Percentiles rank a stretch among this genome's conserved stretches.
Evolutionary conservation across 1,140 invertebrate species (phyloP).

Genomic region (Chironomus tepperi): DNA sequence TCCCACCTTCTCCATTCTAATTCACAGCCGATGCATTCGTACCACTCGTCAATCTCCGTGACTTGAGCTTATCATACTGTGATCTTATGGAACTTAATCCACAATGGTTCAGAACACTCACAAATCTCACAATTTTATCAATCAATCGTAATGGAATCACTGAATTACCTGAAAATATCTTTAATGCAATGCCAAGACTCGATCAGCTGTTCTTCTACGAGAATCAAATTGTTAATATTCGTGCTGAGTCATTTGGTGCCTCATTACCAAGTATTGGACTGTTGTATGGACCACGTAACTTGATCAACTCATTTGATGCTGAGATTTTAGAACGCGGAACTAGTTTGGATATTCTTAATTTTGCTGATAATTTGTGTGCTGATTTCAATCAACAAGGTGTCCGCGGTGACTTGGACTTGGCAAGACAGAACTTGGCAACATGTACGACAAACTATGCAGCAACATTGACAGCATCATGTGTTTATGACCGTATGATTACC

Average conservation of each 20-base stretch:
- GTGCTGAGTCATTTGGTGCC: neutral
- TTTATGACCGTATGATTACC: neutral
- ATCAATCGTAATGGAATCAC: neutral
- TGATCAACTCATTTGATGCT: neutral
- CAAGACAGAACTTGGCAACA: neutral
- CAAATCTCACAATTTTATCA: neutral
- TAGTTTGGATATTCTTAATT: neutral
- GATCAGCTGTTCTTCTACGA: neutral
- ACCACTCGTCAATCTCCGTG: neutral
- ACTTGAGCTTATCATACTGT: neutral
- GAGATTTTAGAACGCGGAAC: neutral
- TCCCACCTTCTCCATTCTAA: too few species aligned
- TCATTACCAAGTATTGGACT: neutral
- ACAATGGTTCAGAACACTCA: neutral
- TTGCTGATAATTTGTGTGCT: neutral
- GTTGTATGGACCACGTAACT: neutral
- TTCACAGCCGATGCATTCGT: neutral
- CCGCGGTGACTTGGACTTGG: neutral
- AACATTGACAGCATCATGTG: neutral
- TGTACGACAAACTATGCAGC: neutral
- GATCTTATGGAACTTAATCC: neutral
- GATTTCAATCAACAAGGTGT: neutral
- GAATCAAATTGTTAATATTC: neutral
- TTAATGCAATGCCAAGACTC: neutral
- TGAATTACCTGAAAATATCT: neutral